Evolutionary conservation across 1,140 invertebrate genomes (phyloP), one percentile per base, ranked within the genome.

Genomic region (Papilio xuthus): DNA sequence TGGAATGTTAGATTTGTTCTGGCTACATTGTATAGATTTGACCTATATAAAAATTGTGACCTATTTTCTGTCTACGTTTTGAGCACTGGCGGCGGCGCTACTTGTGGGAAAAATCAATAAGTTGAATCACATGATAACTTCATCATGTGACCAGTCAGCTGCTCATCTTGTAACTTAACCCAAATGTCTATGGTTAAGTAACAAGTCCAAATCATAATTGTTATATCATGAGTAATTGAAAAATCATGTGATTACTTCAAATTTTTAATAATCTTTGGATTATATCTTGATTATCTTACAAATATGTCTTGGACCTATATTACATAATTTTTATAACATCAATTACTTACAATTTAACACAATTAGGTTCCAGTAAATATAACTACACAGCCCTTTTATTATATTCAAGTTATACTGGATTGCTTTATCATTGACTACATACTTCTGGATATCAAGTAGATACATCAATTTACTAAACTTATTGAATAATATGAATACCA

Each of bases 121-220:
- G 23, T 47, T 67, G 41, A 41, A 86, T 90, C 88, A 90, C 87
- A 89, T 91, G 88, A 91, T 82, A 75, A 74, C 86, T 84, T 53
- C 37, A 80, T 91, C 90, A 91, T 89, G 87, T 91, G 90, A 91
- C 83, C 42, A 78, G 82, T 86, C 85, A 86, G 78, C 81, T 85
- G 85, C 71, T 78, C 53, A 74, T 60, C 69, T 79, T 77, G 71
- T 56, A 79, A 81, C 77, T 72, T 81, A 78, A 81, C 53, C 37
- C 26, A 76, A 32, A 80, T 18, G n/a, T 67, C 26, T 69, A 47
- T 77, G 56, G 23, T 53, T 78, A 50, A 73, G 28, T 37, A 32
- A 70, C 20, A 28, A 53, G 23, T 37, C 41, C n/a, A 32, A 70
- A 44, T 15, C 23, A 42, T 71, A 13, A 26, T 76, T 70, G 47